Evolutionary conservation across 2,888 invertebrate genomes (phyloP), one percentile per base, ranked within the genome.

Genomic region (Proisotoma minuta): DNA sequence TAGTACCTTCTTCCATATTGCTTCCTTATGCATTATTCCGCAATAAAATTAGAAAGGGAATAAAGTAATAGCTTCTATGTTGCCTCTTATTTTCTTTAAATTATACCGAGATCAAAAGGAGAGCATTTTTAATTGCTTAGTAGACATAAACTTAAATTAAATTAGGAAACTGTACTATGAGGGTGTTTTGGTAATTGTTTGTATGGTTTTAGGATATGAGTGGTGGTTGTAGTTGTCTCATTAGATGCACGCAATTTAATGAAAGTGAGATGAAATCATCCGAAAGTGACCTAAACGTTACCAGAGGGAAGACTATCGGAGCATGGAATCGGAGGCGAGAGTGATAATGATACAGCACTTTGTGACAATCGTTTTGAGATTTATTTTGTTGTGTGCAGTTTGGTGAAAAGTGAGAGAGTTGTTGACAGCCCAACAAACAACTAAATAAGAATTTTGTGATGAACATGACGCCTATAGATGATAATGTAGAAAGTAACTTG

Each of bases 211-310:
- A n/a, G n/a, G n/a, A n/a, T n/a, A n/a, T n/a, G 34, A 34, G 34
- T 34, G 34, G 15, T 8, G 15, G 34, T 34, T 10, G 34, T 34
- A 34, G 34, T 15, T 10, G 34, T 15, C 8, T 34, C 34, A 34
- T 34, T 34, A 34, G 34, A 34, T 15, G 15, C 5, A n/a, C 5
- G n/a, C 54, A 54, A 39, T 54, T 39, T 39, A 39, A 54, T 54
- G 54, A 54, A 39, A 54, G 3, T 24, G 22, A 22, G 28, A 39
- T 34, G 54, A 54, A 39, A 54, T 54, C 54, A 54, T 54, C 54
- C 39, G 54, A 54, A 54, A 54, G 23, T 26, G 39, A 54, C 39
- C 39, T 3, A 34, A 54, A 54, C 28, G 54, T 26, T 39, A 12
- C 18, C 54, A n/a, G 20, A n/a, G 28, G 54, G 54, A n/a, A 54